Evolutionary conservation across 2,888 invertebrate species (phyloP).

Genomic region (Pycnomerus fuliginosus): DNA sequence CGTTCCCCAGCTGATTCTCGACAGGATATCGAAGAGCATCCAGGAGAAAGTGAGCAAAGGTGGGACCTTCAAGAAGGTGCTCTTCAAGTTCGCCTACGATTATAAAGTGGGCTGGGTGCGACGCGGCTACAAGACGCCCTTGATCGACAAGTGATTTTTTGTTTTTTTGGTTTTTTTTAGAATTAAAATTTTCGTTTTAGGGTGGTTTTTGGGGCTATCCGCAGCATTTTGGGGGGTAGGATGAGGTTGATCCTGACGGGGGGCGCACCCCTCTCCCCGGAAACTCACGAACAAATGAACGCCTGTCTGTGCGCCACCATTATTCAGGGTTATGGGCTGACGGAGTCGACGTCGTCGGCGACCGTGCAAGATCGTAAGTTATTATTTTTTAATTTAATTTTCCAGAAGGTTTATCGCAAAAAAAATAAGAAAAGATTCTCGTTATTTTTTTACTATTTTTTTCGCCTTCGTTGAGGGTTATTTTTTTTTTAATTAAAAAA

Average conservation of each 20-base stretch:
- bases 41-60: slow-evolving; percentile 89
- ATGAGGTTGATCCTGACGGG: slow-evolving; percentile 88
- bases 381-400: slow-evolving; percentile 39
- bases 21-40: slow-evolving; percentile 95
- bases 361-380: slow-evolving; percentile 76
- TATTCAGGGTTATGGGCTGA: slow-evolving; percentile 93
- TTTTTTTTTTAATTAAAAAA: too few species aligned
- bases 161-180: too few species aligned
- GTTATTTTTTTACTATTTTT: too few species aligned
- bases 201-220: slow-evolving; percentile 58
- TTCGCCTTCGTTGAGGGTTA: too few species aligned
- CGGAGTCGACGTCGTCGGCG: slow-evolving; percentile 95
- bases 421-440: too few species aligned
- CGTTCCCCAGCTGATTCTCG: slow-evolving; percentile 80
- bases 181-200: slow-evolving; percentile 43
- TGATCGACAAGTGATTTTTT: slow-evolving; percentile 65
- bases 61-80: slow-evolving; percentile 72
- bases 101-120: slow-evolving; percentile 88
- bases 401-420: slow-evolving; percentile 65
- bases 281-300: slow-evolving; percentile 92
- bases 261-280: slow-evolving; percentile 93
- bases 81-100: slow-evolving; percentile 92
- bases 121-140: slow-evolving; percentile 78
- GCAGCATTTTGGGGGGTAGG: slow-evolving; percentile 78
- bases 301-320: slow-evolving; percentile 89